These are phyloP conservation scores for Palythoa caribaeorum DNA, from an alignment of 92 coral and sea anemone genomes.

Conservation along the genomic window DNA sequence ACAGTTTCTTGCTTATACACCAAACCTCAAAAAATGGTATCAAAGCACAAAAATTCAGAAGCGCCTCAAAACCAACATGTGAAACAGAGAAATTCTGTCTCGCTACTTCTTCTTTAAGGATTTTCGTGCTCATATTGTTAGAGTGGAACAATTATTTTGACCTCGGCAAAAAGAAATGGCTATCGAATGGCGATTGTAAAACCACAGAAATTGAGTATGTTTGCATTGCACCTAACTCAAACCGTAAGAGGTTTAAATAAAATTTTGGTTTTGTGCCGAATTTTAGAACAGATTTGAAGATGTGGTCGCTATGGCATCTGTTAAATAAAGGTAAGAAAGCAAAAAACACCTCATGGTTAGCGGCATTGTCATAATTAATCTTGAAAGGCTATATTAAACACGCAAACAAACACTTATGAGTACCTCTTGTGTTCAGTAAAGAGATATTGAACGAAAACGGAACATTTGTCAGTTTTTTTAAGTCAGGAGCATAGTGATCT, in stretches of 20 bases:
- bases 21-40: background rate
- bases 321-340: background rate
- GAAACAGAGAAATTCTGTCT: background rate
- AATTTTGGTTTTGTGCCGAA: conserved; percentile 9
- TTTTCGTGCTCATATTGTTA: background rate
- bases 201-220: conserved; percentile 31
- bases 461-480: background rate
- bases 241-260: conserved; percentile 3
- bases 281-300: background rate
- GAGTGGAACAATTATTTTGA: conserved; percentile 4
- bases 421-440: background rate
- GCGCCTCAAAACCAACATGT: background rate
- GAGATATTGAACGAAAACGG: background rate
- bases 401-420: background rate
- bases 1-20: background rate
- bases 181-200: conserved; percentile 38
- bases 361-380: background rate
- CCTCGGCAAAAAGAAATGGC: background rate
- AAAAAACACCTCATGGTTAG: background rate
- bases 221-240: background rate
- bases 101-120: background rate
- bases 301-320: background rate
- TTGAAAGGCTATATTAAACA: conserved; percentile 5
- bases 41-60: background rate
- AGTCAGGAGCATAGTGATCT: background rate